Evolutionary conservation across 2,113 vertebrate species (phyloP).

Genomic region (Lepidothrix coronata): DNA sequence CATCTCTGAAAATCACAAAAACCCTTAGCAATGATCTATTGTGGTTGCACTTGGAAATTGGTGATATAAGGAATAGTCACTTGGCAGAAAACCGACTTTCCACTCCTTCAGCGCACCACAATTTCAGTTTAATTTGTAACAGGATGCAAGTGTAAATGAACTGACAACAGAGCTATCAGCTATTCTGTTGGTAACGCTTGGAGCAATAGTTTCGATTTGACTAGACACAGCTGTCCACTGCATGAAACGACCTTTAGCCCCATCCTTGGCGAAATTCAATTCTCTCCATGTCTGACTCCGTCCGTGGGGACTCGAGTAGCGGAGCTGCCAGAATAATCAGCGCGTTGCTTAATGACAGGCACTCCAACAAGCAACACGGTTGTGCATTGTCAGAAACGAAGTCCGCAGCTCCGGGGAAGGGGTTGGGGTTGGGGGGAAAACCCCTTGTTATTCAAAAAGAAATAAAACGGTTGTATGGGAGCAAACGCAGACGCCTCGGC

Average conservation of each 20-base stretch:
- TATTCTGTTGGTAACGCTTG: conserved; percentile 63
- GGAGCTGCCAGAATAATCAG: conserved; percentile 74
- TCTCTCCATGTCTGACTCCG: conserved; percentile 71
- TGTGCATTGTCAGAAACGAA: conserved; percentile 49
- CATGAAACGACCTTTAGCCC: conserved; percentile 70
- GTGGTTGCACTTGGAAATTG: not conserved
- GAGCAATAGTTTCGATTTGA: conserved; percentile 66
- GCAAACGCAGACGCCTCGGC: not conserved
- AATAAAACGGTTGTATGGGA: not conserved
- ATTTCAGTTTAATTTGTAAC: conserved; percentile 70
- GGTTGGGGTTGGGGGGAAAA: not conserved
- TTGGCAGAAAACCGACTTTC: conserved; percentile 27
- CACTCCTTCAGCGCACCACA: conserved; percentile 24
- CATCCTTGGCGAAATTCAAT: conserved; percentile 74
- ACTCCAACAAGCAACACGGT: conserved; percentile 44
- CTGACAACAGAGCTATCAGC: conserved; percentile 70
- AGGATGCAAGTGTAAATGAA: conserved; percentile 60
- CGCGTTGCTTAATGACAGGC: conserved; percentile 68
- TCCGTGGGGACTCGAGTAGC: conserved; percentile 62
- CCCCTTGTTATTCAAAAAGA: conserved; percentile 6
- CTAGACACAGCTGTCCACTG: conserved; percentile 75
- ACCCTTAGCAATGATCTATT: not conserved
- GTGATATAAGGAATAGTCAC: conserved; percentile 12
- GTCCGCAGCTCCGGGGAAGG: not conserved
- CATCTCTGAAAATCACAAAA: not conserved